Evolutionary conservation across 2,113 vertebrate genomes (phyloP), one percentile per base, ranked within the genome.

Genomic region (Zosterops japonicus): DNA sequence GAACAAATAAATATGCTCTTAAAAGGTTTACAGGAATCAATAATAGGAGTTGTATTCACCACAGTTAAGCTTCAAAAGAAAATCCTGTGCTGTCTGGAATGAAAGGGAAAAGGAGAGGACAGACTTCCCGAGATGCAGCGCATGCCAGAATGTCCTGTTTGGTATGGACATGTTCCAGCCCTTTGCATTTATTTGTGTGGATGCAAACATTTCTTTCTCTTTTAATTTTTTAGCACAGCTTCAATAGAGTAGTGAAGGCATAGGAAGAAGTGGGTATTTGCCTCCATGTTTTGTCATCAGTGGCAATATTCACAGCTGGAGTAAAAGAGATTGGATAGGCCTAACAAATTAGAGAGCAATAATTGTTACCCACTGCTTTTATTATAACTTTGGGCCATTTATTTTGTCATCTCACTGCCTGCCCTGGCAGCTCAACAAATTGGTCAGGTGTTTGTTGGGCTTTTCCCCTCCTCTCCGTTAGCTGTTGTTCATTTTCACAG

Each of bases 61-160:
- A 29, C 21, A 41, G n/a, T 35, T 36, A 61, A 47, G 21, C 25
- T 92, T 52, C 29, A 64, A 31, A 70, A 72, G 21, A 63, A 75
- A 88, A 36, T 56, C 33, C 41, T n/a, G 31, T 10, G 6, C 20
- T 83, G 21, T 33, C 49, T 56, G 36, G 65, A 78, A 25, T 14
- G 2, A 67, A 78, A 77, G 14, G 56, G 28, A 28, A 57, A 57
- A 78, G 17, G 31, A 70, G 24, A 67, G 21, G 28, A 8, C 8
- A 5, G 33, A 39, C 22, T n/a, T 79, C 33, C 14, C 17, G 41
- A 24, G 33, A 27, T 0, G 0, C 8, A 52, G 61, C 53, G 20
- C 2, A 24, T 46, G 33, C 24, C 49, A 53, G 57, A 79, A 68
- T 9, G 33, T 31, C 11, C 9, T 2, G 21, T 84, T 67, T 49